Evolutionary conservation across 2,888 invertebrate genomes (phyloP).

Genomic region (Eupithecia vulgata): DNA sequence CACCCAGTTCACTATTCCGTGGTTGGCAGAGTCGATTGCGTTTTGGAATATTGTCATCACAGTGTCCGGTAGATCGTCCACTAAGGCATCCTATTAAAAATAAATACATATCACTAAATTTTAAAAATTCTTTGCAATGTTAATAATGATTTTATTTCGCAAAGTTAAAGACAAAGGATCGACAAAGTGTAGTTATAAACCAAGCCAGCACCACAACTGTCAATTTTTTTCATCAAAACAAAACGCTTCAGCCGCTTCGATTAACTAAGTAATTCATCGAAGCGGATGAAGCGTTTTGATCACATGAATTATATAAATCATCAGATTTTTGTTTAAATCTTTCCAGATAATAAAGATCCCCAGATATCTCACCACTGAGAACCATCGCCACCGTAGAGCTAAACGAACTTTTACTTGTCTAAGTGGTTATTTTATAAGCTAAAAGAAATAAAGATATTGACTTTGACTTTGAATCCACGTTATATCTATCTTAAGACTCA

Average conservation of each 20-base stretch:
- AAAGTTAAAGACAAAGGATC: too few species aligned
- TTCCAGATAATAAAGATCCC: neutral
- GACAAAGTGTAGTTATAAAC: too few species aligned
- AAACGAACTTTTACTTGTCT: neutral
- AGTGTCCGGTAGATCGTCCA: slow-evolving; percentile 94
- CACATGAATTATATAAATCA: too few species aligned
- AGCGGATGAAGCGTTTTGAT: too few species aligned
- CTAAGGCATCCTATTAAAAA: slow-evolving; percentile 89
- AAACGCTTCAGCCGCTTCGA: neutral
- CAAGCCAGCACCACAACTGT: neutral
- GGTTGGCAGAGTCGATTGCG: slow-evolving; percentile 96
- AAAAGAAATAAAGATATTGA: too few species aligned
- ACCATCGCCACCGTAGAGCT: neutral
- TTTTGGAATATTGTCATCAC: slow-evolving; percentile 96
- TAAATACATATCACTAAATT: neutral
- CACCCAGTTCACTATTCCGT: slow-evolving; percentile 95
- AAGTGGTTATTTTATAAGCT: too few species aligned
- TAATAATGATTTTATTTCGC: too few species aligned
- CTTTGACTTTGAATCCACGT: neutral
- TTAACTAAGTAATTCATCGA: too few species aligned
- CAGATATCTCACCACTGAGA: neutral
- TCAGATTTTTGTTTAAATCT: neutral
- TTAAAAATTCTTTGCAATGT: neutral
- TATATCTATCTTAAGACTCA: too few species aligned
- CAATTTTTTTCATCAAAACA: neutral